phyloP scores from a whole-genome alignment of 2,797 vertebrate genomes.

The Danio kyathit region DNA sequence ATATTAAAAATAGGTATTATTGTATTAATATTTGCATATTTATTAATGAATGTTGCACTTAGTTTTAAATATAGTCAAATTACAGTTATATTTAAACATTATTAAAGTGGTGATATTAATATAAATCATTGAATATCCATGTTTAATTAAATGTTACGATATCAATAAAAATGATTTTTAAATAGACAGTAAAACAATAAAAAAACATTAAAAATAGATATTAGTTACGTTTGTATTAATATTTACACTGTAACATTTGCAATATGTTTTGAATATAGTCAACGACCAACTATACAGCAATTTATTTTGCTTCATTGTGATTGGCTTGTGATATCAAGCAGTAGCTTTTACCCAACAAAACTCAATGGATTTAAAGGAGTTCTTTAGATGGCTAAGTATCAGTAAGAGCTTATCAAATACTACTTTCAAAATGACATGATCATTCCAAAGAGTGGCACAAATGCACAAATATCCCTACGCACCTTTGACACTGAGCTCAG shows the following conservation, averaged over 20 bases:
- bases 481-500: slow-evolving; percentile 92
- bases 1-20: too few relatives aligned
- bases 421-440: neutral
- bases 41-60: too few relatives aligned
- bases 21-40: neutral
- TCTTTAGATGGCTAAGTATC: neutral
- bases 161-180: too few relatives aligned
- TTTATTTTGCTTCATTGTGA: neutral
- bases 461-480: slow-evolving; percentile 14
- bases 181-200: too few relatives aligned
- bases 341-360: neutral
- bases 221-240: neutral
- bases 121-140: too few relatives aligned
- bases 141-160: too few relatives aligned
- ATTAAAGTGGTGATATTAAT: neutral
- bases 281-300: neutral
- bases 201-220: too few relatives aligned
- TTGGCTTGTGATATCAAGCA: neutral
- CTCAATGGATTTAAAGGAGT: neutral
- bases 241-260: neutral
- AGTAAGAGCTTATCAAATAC: neutral
- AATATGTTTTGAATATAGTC: neutral
- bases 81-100: too few relatives aligned
- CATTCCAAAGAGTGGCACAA: neutral
- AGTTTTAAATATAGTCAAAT: too few relatives aligned